Evolutionary conservation across 1,140 invertebrate species (phyloP).

Genomic region (Palaemon carinicauda): DNA sequence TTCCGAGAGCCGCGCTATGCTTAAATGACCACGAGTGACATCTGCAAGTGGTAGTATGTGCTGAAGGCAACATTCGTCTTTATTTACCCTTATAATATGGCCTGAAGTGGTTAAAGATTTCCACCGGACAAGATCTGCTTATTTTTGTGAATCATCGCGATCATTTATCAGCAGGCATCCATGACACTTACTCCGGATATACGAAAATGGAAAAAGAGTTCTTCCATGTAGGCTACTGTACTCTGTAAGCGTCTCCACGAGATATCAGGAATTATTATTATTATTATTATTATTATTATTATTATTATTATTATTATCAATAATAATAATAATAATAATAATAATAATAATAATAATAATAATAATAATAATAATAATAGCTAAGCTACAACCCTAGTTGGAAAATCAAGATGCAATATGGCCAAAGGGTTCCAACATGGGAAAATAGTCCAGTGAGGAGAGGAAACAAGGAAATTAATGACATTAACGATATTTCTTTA

Average conservation of each 20-base stretch:
- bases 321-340: too few relatives aligned
- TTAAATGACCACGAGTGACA: slow-evolving; percentile 35
- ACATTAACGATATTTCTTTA: too few relatives aligned
- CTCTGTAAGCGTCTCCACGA: not conserved
- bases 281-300: too few relatives aligned
- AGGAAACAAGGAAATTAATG: too few relatives aligned
- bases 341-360: too few relatives aligned
- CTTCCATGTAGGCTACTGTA: not conserved
- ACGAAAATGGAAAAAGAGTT: not conserved
- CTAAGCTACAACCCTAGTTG: too few relatives aligned
- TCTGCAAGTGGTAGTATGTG: not conserved
- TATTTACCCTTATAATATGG: not conserved
- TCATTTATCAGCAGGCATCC: slow-evolving; percentile 15
- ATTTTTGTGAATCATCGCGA: slow-evolving; percentile 7
- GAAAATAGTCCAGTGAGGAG: too few relatives aligned
- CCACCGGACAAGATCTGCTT: not conserved
- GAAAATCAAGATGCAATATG: too few relatives aligned
- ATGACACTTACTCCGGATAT: not conserved
- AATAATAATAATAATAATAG: too few relatives aligned
- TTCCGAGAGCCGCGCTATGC: slow-evolving; percentile 20
- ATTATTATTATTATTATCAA: too few relatives aligned
- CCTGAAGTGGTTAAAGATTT: not conserved
- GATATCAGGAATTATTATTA: too few relatives aligned
- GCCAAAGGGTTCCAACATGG: too few relatives aligned
- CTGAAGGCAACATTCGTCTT: not conserved